Evolutionary conservation across 2,113 vertebrate species (phyloP).

Genomic region (Lamprologus callipterus): DNA sequence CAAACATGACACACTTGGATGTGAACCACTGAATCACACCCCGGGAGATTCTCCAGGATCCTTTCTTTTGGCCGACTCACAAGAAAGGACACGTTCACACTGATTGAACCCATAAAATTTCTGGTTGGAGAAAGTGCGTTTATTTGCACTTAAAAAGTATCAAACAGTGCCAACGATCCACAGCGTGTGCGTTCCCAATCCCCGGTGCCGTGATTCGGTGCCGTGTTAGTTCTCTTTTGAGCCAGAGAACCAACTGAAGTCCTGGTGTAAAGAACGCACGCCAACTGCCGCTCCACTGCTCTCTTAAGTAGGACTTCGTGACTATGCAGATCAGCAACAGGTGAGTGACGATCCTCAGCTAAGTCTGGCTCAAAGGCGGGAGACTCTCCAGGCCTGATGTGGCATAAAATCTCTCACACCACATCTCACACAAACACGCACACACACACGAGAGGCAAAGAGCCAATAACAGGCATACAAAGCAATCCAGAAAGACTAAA

Average conservation of each 20-base stretch:
- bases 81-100: neutral
- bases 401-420: neutral
- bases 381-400: neutral
- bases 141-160: neutral
- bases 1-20: neutral
- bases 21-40: neutral
- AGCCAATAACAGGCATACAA: fast-evolving
- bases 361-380: neutral
- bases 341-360: neutral
- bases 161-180: neutral
- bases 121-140: neutral
- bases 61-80: neutral
- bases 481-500: neutral
- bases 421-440: neutral
- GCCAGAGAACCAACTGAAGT: neutral
- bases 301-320: neutral
- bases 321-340: neutral
- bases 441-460: fast-evolving
- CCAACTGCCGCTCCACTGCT: neutral
- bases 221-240: neutral
- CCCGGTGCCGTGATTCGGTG: neutral
- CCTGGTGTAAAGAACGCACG: neutral
- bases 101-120: neutral
- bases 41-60: neutral
- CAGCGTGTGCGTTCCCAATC: neutral